These are phyloP conservation scores for Cerastoderma edule DNA, from an alignment of 2,888 invertebrate species.

Conservation along the genomic window DNA sequence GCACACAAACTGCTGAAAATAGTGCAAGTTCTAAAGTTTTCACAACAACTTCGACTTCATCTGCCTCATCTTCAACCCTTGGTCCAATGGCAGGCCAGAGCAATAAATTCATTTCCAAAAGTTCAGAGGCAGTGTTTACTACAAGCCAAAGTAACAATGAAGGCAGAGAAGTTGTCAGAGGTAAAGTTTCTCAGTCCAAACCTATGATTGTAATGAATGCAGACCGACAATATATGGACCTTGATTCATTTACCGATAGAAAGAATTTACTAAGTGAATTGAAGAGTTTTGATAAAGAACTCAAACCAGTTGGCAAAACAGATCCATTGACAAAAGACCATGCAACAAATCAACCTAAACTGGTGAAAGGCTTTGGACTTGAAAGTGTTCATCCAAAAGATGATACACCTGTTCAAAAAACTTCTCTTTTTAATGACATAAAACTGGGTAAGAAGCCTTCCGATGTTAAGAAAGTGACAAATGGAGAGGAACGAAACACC, in stretches of 20 bases:
- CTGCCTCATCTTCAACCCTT: constrained; percentile 2
- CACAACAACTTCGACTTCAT: background rate
- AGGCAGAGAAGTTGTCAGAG: constrained; percentile 25
- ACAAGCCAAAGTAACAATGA: background rate
- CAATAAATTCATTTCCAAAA: constrained; percentile 46
- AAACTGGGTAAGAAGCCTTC: constrained; percentile 51
- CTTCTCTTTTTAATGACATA: constrained; percentile 46
- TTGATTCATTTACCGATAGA: constrained; percentile 58
- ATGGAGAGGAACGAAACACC: background rate
- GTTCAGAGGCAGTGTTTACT: constrained; percentile 42
- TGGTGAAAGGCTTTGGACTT: constrained; percentile 12
- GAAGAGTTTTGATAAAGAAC: constrained; percentile 58
- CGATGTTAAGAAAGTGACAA: constrained; percentile 30
- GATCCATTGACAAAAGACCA: constrained; percentile 4
- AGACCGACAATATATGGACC: constrained; percentile 56
- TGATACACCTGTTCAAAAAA: constrained; percentile 5
- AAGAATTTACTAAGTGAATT: constrained; percentile 60
- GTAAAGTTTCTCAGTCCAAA: constrained; percentile 31
- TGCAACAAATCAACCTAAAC: constrained; percentile 12
- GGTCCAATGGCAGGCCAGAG: constrained; percentile 50
- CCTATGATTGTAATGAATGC: constrained; percentile 47
- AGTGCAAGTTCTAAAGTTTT: constrained; percentile 7
- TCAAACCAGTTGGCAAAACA: constrained; percentile 43
- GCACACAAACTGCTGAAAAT: background rate
- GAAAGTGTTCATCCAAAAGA: constrained; percentile 3